These are phyloP conservation scores for Labeo catla DNA, from an alignment of 2,113 vertebrate species.

Conservation along the genomic window DNA sequence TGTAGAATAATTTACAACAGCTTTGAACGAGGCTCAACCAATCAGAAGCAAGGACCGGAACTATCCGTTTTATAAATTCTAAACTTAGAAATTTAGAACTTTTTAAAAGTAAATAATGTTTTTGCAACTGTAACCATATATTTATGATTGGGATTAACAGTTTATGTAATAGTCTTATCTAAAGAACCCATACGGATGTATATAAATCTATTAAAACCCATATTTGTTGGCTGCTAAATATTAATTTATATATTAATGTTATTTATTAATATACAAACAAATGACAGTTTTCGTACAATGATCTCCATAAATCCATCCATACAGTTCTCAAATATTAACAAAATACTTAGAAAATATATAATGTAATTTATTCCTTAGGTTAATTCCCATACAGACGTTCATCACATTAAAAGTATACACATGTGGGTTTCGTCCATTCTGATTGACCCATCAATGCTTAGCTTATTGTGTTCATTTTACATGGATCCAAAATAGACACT, in stretches of 20 bases:
- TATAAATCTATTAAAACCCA: neutral
- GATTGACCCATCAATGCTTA: constrained; percentile 11
- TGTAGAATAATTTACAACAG: too few species aligned
- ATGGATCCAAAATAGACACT: neutral
- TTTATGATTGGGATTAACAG: neutral
- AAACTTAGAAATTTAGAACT: too few species aligned
- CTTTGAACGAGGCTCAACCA: too few species aligned
- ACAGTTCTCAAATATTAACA: neutral
- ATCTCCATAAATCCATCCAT: neutral
- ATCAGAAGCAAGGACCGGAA: too few species aligned
- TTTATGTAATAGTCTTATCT: neutral
- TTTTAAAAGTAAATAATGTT: too few species aligned
- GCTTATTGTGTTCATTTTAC: constrained; percentile 14
- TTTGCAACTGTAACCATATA: neutral
- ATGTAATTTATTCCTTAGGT: constrained; percentile 59
- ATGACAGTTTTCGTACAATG: neutral
- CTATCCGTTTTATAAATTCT: too few species aligned
- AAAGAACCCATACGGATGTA: neutral
- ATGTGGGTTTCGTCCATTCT: neutral
- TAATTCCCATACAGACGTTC: constrained; percentile 4
- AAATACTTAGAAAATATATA: constrained; percentile 62
- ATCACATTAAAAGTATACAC: neutral
- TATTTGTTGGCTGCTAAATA: neutral
- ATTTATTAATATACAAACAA: neutral
- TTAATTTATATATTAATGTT: neutral